A percentile compares a stretch with the other conserved stretches of the same genome.
Evolutionary conservation across 1,140 invertebrate species (phyloP).

Genomic region (Zaprionus inermis): DNA sequence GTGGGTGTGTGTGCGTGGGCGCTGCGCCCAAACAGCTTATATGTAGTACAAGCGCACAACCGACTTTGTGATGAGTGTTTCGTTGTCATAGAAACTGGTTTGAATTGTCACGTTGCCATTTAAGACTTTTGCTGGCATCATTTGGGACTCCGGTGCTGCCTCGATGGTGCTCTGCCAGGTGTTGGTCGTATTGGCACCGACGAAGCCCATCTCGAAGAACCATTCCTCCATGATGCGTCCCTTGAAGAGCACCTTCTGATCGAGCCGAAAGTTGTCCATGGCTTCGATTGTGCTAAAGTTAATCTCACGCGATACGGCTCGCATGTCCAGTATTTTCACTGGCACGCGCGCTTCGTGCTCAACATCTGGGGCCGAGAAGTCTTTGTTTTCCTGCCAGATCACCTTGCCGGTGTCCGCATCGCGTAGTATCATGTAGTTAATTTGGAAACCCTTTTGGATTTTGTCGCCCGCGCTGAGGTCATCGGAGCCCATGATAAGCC

Average conservation of each 20-base stretch:
- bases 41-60: slow-evolving; percentile 98
- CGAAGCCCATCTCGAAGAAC: slow-evolving; percentile 99
- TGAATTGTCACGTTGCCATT: slow-evolving; percentile 99
- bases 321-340: slow-evolving; percentile 97
- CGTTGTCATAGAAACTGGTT: slow-evolving; percentile 99
- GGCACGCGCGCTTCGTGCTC: slow-evolving; percentile 99
- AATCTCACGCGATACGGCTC: slow-evolving; percentile 98
- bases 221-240: slow-evolving; percentile 96
- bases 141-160: slow-evolving; percentile 99
- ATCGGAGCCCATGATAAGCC: slow-evolving; percentile 74
- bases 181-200: slow-evolving; percentile 99
- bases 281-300: slow-evolving; percentile 98
- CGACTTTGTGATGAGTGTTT: slow-evolving; percentile 97
- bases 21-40: slow-evolving; percentile 84
- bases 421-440: slow-evolving; percentile 98
- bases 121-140: slow-evolving; percentile 99
- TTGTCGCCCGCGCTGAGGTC: slow-evolving; percentile 71
- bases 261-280: slow-evolving; percentile 98
- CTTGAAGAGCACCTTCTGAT: slow-evolving; percentile 95
- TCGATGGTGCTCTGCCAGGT: slow-evolving; percentile 99
- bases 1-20: slow-evolving; percentile 42
- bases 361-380: slow-evolving; percentile 94
- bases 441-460: slow-evolving; percentile 83
- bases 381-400: slow-evolving; percentile 98
- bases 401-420: slow-evolving; percentile 98